These are phyloP conservation scores for Ursus arctos DNA, from an alignment of 2,113 vertebrate genomes.

Conservation along the genomic window DNA sequence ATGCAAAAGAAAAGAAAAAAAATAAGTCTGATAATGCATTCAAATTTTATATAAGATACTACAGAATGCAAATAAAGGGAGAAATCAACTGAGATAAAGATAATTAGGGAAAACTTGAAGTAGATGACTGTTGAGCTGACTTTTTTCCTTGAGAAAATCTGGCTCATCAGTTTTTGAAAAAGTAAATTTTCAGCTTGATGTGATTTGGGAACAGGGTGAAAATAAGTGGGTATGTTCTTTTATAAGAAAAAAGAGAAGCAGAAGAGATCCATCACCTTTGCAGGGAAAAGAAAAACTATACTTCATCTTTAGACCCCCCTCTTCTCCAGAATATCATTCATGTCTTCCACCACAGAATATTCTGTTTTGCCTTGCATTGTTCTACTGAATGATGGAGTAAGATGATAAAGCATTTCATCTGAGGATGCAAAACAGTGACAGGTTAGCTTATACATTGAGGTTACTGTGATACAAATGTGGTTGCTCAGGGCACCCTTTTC, in stretches of 20 bases:
- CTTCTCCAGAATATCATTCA: conserved; percentile 37
- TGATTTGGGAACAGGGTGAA: conserved; percentile 44
- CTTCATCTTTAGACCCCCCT: conserved; percentile 14
- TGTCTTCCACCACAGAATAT: background rate
- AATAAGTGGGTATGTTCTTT: conserved; percentile 51
- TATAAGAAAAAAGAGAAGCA: conserved; percentile 48
- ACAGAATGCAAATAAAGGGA: background rate
- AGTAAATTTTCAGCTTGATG: conserved; percentile 50
- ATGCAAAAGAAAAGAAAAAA: conserved; percentile 46
- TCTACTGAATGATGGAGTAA: conserved; percentile 34
- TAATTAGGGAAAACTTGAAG: conserved; percentile 34
- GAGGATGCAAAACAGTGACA: conserved; percentile 56
- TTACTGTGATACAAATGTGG: conserved; percentile 57
- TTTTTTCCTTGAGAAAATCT: conserved; percentile 35
- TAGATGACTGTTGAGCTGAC: background rate
- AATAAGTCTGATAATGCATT: background rate
- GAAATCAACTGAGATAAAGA: background rate
- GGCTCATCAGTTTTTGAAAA: conserved; percentile 45
- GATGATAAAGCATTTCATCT: conserved; percentile 56
- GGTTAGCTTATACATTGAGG: conserved; percentile 49
- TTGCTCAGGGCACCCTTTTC: background rate
- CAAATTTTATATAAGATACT: conserved; percentile 27
- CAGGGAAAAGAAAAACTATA: conserved; percentile 48
- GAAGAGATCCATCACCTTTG: conserved; percentile 52
- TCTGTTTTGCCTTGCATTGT: conserved; percentile 24